Conservation (phyloP, 2,113 vertebrate species). For the Oryzias celebensis region DNA sequence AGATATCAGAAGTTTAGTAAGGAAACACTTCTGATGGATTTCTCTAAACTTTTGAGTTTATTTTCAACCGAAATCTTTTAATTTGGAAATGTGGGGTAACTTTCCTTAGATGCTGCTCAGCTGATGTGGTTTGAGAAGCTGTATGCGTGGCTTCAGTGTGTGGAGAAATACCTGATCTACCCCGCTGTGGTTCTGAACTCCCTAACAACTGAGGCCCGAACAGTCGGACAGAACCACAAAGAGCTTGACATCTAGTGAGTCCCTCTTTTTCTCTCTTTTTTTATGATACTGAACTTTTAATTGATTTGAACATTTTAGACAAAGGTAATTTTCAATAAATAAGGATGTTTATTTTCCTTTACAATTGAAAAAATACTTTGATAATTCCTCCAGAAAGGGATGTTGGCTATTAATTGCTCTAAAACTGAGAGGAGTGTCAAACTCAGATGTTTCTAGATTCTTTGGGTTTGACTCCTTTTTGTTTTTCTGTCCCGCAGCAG, state of each 20-base stretch:
- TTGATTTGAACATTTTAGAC: no score
- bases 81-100: background rate
- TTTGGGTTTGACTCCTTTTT: background rate
- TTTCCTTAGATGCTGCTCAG: conserved; percentile 83
- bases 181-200: conserved; percentile 89
- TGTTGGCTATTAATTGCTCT: no score
- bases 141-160: conserved; percentile 87
- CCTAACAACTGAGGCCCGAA: conserved; percentile 84
- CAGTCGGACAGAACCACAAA: conserved; percentile 81
- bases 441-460: background rate
- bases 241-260: conserved; percentile 87
- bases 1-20: no score
- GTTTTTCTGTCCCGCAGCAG: conserved; percentile 66
- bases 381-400: no score
- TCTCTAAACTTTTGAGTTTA: no score
- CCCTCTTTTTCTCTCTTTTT: conserved; percentile 10
- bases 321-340: no score
- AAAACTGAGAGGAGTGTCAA: background rate
- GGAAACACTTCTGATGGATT: no score
- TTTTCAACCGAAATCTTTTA: no score
- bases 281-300: no score
- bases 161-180: conserved; percentile 90
- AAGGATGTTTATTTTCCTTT: no score
- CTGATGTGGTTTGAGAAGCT: conserved; percentile 95
- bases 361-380: no score